Evolutionary conservation across 2,888 invertebrate genomes (phyloP), one percentile per base, ranked within the genome.

Genomic region (Tenthredo amoena): DNA sequence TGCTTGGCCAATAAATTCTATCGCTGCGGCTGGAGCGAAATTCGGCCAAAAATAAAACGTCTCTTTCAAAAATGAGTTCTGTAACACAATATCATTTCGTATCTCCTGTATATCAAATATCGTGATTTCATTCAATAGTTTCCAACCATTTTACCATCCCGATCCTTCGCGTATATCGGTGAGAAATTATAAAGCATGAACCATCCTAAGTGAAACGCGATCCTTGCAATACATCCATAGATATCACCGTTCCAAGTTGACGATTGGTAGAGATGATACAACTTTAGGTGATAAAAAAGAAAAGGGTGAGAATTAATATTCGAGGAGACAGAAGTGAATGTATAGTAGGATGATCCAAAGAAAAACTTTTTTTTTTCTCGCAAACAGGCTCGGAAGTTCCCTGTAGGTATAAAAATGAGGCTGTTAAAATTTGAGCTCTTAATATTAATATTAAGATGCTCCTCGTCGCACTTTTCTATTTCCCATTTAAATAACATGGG

Each of bases 221-320:
- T 62, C 62, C 81, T 18, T 40, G 37, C 62, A 40, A 81, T 21
- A 21, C 58, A 62, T 62, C 62, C 81, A 18, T 3, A 81, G 12
- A 81, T 62, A 40, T 81, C 62, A 43, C 81, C 81, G 7, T 18
- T 34, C 81, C 81, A 81, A 40, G 58, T 81, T 21, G 81, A 81
- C 18, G 15, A 81, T 40, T 62, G 21, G 37, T 21, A n/a, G 9
- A 77, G 34, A 34, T 9, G 34, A 77, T 18, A 37, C n/a, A 77
- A 31, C 77, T 77, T 15, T 12, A 26, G 10, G 15, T n/a, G 37
- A 10, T 62, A 4, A 40, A 37, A 10, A 26, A 50, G 10, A 47
- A 47, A 1, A 10, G 2, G 43, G 7, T 43, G 6, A 43, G 7
- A 43, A 43, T 43, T 1, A 7, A 6, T 43, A 6, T 47, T 15